phyloP scores from a whole-genome alignment of 2,888 invertebrate species.

The Cistogaster globosa region DNA sequence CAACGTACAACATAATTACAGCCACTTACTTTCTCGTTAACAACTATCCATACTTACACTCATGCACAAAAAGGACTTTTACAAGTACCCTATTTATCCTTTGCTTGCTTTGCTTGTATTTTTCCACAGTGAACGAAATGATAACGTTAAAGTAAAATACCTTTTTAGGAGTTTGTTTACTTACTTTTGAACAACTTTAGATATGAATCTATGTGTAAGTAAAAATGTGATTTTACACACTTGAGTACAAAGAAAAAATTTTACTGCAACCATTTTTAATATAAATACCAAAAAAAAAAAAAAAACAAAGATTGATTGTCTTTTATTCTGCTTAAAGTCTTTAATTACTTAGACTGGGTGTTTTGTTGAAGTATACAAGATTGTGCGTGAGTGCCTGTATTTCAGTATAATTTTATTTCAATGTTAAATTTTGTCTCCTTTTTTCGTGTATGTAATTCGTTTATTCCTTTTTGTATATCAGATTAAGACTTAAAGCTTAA shows the following conservation, averaged over 20 bases:
- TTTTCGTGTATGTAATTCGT: constrained; percentile 6
- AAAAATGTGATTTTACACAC: no score
- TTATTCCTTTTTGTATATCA: constrained; percentile 22
- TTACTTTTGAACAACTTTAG: no score
- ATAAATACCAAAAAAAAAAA: neutral
- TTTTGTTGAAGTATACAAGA: neutral
- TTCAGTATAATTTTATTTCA: neutral
- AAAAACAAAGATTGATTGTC: neutral
- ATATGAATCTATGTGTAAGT: no score
- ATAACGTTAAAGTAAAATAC: neutral
- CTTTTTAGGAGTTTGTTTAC: neutral
- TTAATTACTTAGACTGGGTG: neutral
- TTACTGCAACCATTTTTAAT: neutral
- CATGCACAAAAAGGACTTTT: neutral
- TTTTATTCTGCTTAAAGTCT: neutral
- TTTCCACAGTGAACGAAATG: neutral
- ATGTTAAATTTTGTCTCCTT: neutral
- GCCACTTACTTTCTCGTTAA: constrained; percentile 29
- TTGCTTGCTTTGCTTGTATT: neutral
- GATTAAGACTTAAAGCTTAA: constrained; percentile 80
- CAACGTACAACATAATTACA: constrained; percentile 7
- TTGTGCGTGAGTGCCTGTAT: neutral
- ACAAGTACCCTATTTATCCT: neutral
- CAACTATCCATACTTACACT: neutral
- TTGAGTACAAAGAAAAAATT: neutral